Evolutionary conservation across 1,140 invertebrate species (phyloP), one percentile per base, ranked within the genome.

Genomic region (Hesperophylax magnus): DNA sequence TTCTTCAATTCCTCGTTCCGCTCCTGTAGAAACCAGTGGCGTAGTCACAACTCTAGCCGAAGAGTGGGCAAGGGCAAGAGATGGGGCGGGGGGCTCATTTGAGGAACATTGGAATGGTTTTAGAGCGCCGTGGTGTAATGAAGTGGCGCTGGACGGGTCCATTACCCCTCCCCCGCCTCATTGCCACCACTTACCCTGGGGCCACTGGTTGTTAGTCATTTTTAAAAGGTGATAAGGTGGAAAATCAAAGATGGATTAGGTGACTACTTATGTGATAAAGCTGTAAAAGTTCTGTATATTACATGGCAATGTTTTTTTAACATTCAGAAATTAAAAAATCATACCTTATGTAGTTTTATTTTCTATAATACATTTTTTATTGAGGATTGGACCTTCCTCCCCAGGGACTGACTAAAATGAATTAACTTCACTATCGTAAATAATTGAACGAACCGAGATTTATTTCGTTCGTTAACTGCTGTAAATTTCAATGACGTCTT

Each of bases 21-120:
- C 47, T 61, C 75, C 65, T 31, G 15, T 52, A 9, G 39, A 65
- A 77, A 22, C 47, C 61, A 52, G 75, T 15, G 22, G 60, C 22
- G 60, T 15, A 54, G 69, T 27, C n/a, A 58, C 52, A 71, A 52
- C 9, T 76, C 17, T 63, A 47, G 72, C 18, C 54, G 56, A 22
- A 74, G 74, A 27, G 74, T 7, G 58, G 22, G 75, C 15, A 20
- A 27, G 65, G 52, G 18, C 31, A 60, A 52, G 75, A 52, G 47
- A 39, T 11, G 39, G 39, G 9, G 39, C 39, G 58, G 63, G 78
- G 58, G 67, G 67, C 78, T 80, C 82, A 83, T 83, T 83, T 80
- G 82, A 71, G 82, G 82, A 83, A 83, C 82, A 83, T 65, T 83
- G 82, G 82, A 83, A 83, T 79, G 82, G 82, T 83, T 83, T 83